phyloP scores from a whole-genome alignment of 1,140 invertebrate genomes.

The Scylla paramamosain region DNA sequence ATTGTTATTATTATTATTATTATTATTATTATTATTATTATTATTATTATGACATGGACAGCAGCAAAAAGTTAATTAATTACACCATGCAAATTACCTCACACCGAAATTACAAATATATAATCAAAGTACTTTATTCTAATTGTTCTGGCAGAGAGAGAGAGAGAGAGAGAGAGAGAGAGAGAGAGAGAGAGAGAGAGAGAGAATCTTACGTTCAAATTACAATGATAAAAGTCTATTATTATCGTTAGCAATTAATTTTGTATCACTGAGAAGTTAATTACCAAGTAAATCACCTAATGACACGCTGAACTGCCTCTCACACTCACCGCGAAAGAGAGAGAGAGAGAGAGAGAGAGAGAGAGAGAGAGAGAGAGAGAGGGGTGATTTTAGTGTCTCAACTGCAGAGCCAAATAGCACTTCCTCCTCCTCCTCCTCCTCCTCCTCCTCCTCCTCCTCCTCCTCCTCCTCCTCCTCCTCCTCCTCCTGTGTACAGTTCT shows the following conservation, averaged over 20 bases:
- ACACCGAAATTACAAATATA: no score
- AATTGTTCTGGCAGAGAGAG: no score
- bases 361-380: constrained; percentile 15
- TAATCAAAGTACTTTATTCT: not conserved
- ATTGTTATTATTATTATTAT: constrained; percentile 7
- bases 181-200: not conserved
- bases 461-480: no score
- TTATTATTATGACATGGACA: not conserved
- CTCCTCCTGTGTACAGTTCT: no score
- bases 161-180: no score
- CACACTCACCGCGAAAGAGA: not conserved
- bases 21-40: constrained; percentile 6
- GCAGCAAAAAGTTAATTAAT: no score
- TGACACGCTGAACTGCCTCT: not conserved
- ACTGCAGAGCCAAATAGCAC: no score
- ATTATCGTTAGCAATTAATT: not conserved
- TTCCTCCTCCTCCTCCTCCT: no score
- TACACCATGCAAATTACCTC: no score
- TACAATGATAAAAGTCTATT: not conserved
- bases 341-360: constrained; percentile 20
- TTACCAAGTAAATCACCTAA: not conserved
- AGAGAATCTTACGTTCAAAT: not conserved
- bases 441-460: no score
- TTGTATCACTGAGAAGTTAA: not conserved
- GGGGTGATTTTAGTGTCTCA: no score